These are phyloP conservation scores for Temnopleurus reevesii DNA, from an alignment of 53 echinoderm and acorn worm genomes.

Conservation along the genomic window DNA sequence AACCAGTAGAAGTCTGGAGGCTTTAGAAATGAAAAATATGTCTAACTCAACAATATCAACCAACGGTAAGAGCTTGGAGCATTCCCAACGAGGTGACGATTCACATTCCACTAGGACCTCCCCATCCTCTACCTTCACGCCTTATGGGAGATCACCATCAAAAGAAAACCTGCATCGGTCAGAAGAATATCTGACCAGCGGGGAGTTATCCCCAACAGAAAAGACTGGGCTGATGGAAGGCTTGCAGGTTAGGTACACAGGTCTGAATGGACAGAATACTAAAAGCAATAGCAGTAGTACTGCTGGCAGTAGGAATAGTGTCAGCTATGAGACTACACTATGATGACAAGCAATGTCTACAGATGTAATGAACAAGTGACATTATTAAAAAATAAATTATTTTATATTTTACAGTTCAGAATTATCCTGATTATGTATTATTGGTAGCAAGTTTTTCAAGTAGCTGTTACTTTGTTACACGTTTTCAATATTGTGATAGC, in stretches of 20 bases:
- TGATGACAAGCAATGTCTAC: constrained; percentile 18
- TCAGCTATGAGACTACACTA: constrained; percentile 48
- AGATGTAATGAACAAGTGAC: not conserved
- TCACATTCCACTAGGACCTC: constrained; percentile 20
- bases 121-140: not conserved
- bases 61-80: not conserved
- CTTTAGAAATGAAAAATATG: constrained; percentile 32
- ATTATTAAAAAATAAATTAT: no score
- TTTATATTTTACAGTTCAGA: no score
- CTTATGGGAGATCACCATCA: not conserved
- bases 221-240: constrained; percentile 39
- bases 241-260: not conserved
- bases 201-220: not conserved
- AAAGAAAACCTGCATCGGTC: constrained; percentile 47
- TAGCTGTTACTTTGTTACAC: no score
- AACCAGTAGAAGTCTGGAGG: constrained; percentile 50
- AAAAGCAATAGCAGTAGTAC: constrained; percentile 13
- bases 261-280: constrained; percentile 27
- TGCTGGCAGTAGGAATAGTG: constrained; percentile 38
- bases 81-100: not conserved
- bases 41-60: not conserved
- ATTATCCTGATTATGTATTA: no score
- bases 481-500: no score
- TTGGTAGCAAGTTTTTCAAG: no score
- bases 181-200: constrained; percentile 22